phyloP scores from a whole-genome alignment of 2,113 vertebrate species.

The Myrmecophaga tridactyla region DNA sequence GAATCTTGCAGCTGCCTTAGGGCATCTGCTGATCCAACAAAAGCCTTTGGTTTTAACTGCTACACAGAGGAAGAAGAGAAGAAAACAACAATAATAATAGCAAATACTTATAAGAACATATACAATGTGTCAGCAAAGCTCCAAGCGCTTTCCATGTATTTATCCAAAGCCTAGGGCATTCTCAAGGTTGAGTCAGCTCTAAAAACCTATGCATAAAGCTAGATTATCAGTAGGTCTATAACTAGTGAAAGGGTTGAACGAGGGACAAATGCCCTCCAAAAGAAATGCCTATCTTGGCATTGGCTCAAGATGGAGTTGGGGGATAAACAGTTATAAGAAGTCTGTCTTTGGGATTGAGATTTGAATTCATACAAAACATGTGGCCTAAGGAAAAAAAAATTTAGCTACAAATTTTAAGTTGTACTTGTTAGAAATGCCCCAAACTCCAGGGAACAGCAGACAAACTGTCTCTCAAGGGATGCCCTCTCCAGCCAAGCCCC shows the following conservation, averaged over 20 bases:
- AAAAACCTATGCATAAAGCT: neutral
- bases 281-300: neutral
- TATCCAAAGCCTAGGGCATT: too few relatives aligned
- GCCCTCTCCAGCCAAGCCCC: neutral
- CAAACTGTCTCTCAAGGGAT: neutral
- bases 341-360: neutral
- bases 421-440: neutral
- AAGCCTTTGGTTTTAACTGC: neutral
- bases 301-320: neutral
- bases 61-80: rapidly evolving
- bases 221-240: neutral
- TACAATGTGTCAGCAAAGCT: neutral
- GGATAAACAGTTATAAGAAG: neutral
- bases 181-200: neutral
- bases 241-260: neutral
- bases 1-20: neutral
- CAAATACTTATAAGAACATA: neutral
- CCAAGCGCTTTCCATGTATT: neutral
- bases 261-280: neutral
- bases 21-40: neutral
- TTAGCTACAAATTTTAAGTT: neutral
- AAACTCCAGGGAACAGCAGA: neutral
- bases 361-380: neutral
- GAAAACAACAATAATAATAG: too few relatives aligned
- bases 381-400: neutral